Percentiles rank a stretch among this genome's conserved stretches.
These are phyloP conservation scores for Capreolus pygargus DNA, from an alignment of 2,113 vertebrate genomes.

Conservation along the genomic window DNA sequence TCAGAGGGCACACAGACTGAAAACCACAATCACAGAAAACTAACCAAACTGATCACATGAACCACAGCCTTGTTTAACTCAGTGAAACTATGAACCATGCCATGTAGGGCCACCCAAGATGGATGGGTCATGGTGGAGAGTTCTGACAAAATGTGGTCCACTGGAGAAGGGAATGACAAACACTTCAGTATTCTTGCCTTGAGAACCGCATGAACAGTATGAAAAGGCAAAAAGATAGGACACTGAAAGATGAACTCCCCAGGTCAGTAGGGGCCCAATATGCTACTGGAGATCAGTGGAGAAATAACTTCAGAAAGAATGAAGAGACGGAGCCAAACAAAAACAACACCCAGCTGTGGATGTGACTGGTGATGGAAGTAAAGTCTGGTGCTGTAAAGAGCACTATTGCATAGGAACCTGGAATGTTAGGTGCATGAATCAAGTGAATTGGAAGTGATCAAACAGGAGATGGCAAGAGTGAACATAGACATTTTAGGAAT, in stretches of 20 bases:
- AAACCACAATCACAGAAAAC: no score
- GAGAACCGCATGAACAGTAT: not conserved
- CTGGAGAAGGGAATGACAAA: not conserved
- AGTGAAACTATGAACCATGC: no score
- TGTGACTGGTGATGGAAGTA: not conserved
- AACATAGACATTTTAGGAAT: not conserved
- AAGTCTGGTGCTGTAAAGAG: not conserved
- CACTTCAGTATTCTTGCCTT: not conserved
- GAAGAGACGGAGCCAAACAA: not conserved
- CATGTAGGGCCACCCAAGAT: no score
- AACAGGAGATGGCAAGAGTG: not conserved
- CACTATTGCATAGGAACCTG: not conserved
- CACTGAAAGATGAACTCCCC: not conserved
- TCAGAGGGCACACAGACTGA: no score
- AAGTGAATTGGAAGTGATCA: not conserved
- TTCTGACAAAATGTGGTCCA: no score
- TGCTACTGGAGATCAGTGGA: not conserved
- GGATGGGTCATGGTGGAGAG: no score
- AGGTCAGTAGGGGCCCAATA: not conserved
- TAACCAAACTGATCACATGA: no score
- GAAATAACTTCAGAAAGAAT: not conserved
- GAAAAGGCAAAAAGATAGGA: not conserved
- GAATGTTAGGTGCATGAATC: not conserved
- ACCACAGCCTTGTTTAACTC: no score
- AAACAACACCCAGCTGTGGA: not conserved